Evolutionary conservation across 2,797 vertebrate species (phyloP).

Genomic region (Decapterus maruadsi): DNA sequence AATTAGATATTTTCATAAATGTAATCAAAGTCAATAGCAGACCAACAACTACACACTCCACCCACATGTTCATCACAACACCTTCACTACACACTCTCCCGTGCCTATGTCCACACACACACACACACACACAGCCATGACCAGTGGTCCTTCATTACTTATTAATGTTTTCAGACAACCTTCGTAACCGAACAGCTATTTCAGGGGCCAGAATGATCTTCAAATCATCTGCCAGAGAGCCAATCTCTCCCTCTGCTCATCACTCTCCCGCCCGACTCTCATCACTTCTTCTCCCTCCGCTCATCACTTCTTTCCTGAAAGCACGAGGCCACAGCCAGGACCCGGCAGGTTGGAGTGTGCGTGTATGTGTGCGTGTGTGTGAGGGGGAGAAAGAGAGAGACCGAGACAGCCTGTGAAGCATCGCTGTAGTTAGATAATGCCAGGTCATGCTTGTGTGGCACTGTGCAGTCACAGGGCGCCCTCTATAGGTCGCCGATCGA

Average conservation of each 20-base stretch:
- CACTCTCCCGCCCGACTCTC: slow-evolving; percentile 58
- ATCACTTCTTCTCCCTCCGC: slow-evolving; percentile 57
- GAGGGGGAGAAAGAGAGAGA: neutral
- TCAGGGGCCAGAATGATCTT: slow-evolving; percentile 66
- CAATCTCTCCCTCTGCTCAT: slow-evolving; percentile 69
- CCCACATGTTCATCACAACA: neutral
- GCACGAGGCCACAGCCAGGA: slow-evolving; percentile 29
- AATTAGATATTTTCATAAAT: slow-evolving; percentile 22
- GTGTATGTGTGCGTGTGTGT: slow-evolving; percentile 11
- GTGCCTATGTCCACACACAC: slow-evolving; percentile 6
- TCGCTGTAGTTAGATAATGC: slow-evolving; percentile 33
- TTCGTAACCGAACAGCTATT: slow-evolving; percentile 69
- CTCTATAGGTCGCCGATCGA: slow-evolving; percentile 57
- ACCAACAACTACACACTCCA: neutral
- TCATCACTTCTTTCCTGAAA: slow-evolving; percentile 61
- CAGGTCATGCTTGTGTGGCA: slow-evolving; percentile 47
- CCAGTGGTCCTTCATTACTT: slow-evolving; percentile 61
- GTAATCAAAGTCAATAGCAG: slow-evolving; percentile 20
- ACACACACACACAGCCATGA: slow-evolving; percentile 9
- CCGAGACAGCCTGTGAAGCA: neutral
- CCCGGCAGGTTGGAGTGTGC: slow-evolving; percentile 32
- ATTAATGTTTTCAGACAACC: slow-evolving; percentile 70
- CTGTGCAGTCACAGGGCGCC: slow-evolving; percentile 55
- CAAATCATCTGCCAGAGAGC: slow-evolving; percentile 73
- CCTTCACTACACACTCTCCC: neutral